A percentile compares a stretch with the other conserved stretches of the same genome.
These are phyloP conservation scores for Sanderia malayensis DNA, from an alignment of 30 jellyfish, hydroid and myxozoan species.

Conservation along the genomic window DNA sequence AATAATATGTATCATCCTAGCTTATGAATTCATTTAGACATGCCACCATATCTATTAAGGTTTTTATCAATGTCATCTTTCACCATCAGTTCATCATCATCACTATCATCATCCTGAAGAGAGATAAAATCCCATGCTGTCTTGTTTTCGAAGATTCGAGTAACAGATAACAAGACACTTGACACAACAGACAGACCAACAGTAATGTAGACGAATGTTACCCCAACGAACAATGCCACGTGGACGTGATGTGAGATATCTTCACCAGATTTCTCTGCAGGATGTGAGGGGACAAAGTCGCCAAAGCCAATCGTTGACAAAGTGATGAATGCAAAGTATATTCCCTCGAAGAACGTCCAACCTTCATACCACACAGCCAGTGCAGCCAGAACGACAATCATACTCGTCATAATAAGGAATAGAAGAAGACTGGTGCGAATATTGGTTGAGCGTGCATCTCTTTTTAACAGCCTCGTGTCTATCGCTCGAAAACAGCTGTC, in stretches of 20 bases:
- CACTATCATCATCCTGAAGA: conserved; percentile 67
- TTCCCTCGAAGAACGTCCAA: conserved; percentile 91
- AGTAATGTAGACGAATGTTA: conserved; percentile 83
- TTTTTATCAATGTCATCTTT: conserved; percentile 47
- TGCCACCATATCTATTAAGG: conserved; percentile 54
- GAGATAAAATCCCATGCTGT: conserved; percentile 94
- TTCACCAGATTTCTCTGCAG: conserved; percentile 41
- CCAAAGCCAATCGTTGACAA: conserved; percentile 93
- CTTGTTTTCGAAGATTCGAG: conserved; percentile 81
- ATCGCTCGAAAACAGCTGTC: conserved; percentile 60
- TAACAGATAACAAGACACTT: conserved; percentile 77
- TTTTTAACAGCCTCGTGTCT: conserved; percentile 31
- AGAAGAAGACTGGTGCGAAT: conserved; percentile 70
- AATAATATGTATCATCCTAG: too few relatives aligned
- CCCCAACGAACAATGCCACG: conserved; percentile 79
- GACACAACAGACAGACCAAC: conserved; percentile 93
- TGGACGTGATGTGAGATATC: conserved; percentile 54
- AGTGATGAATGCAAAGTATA: conserved; percentile 84
- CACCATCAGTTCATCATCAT: conserved; percentile 75
- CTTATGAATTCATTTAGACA: neutral
- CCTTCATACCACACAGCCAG: conserved; percentile 86
- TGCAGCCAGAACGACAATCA: conserved; percentile 71
- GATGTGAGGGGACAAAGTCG: conserved; percentile 92
- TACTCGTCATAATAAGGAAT: conserved; percentile 54
- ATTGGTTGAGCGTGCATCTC: conserved; percentile 70